Evolutionary conservation across 2,113 vertebrate genomes (phyloP).

Genomic region (Cynoglossus semilaevis): DNA sequence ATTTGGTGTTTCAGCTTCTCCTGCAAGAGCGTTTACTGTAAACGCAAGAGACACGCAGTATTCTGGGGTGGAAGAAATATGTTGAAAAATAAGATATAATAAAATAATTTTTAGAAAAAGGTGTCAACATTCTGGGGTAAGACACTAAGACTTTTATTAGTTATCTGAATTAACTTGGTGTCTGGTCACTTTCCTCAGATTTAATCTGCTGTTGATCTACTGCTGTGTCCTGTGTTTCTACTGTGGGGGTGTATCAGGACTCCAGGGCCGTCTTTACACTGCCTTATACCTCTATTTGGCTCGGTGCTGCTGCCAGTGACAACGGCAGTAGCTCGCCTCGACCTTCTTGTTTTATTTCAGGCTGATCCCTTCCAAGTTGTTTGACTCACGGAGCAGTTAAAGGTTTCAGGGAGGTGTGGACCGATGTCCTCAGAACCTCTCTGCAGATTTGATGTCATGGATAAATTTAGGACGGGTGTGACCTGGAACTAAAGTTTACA

Average conservation of each 20-base stretch:
- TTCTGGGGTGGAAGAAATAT: no score
- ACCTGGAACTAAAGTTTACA: no score
- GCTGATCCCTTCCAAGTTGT: slow-evolving; percentile 40
- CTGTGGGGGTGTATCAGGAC: slow-evolving; percentile 35
- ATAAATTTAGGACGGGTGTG: not conserved
- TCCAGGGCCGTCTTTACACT: slow-evolving; percentile 26
- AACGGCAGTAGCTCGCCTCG: slow-evolving; percentile 39
- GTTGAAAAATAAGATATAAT: no score
- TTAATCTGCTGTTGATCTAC: slow-evolving; percentile 9
- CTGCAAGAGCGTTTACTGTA: no score
- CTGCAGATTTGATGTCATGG: slow-evolving; percentile 49
- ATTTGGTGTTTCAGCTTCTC: no score
- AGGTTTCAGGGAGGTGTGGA: slow-evolving; percentile 33
- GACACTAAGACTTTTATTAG: no score
- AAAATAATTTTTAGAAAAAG: no score
- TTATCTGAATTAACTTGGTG: no score
- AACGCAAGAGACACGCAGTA: no score
- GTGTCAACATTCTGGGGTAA: no score
- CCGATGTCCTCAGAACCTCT: slow-evolving; percentile 53
- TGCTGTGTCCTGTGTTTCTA: slow-evolving; percentile 24
- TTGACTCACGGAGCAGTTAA: slow-evolving; percentile 41
- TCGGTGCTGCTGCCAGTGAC: slow-evolving; percentile 47
- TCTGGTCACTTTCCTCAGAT: no score
- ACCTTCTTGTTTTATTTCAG: slow-evolving; percentile 49
- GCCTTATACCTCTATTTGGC: slow-evolving; percentile 49